Evolutionary conservation across 2,888 invertebrate species (phyloP), one percentile per base, ranked within the genome.

Genomic region (Apodemia zela): DNA sequence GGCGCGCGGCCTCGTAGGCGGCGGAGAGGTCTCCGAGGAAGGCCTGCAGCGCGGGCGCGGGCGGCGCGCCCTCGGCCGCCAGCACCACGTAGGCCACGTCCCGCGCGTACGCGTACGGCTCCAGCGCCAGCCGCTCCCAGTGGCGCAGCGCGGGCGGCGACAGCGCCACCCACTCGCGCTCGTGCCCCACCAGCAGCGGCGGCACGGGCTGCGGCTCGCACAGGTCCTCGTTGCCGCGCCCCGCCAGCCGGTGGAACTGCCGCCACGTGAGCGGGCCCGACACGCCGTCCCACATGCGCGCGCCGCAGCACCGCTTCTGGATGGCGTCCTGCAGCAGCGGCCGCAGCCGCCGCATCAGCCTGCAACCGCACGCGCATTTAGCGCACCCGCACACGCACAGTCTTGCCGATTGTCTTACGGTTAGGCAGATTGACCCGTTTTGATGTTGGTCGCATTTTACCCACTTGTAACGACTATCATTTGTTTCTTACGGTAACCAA

Each of bases 161-260:
- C 51, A 98, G 91, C 7, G 98, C 96, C 59, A 99, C 90, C 97
- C 98, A 98, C 80, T 99, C 99, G 75, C 97, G 96, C 79, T 99
- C 99, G 86, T 97, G 97, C 0, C 98, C 98, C 51, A 98, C 98
- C 63, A 98, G 94, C 59, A 99, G 93, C 5, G 97, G 96, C 25
- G 99, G 99, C 75, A 99, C 97, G 0, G 99, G 98, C 85, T 99
- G 99, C 45, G 99, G 98, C 81, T 98, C 98, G 89, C 98, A 98
- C 69, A 98, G 96, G 82, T 98, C 98, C 81, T 97, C 97, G 64
- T 98, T 97, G 63, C 98, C 98, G 80, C 98, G 93, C 10, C 98
- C 98, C 51, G 98, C 98, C 67, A 99, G 93, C 66, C 98, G 94
- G 93, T 98, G 99, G 89, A 99, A 99, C 84, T 99, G 98, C 63